Conservation (phyloP, 2,888 invertebrate species). For the Athalia circularis region DNA sequence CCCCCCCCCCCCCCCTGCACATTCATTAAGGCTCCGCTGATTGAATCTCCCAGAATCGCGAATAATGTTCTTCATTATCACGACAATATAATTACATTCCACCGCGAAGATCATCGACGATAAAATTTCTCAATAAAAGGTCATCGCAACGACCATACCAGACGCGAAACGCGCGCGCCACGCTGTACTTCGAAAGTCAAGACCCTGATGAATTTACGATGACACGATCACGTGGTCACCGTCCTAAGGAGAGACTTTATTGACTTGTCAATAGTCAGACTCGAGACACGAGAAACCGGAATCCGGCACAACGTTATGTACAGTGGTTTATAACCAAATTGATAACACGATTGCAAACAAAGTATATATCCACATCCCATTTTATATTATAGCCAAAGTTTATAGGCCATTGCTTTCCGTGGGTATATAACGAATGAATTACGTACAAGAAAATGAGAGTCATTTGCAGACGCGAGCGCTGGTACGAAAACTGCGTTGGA, state of each 20-base stretch:
- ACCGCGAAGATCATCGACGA: not conserved
- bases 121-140: not conserved
- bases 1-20: not conserved
- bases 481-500: not conserved
- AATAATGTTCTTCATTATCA: constrained; percentile 16
- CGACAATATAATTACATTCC: not conserved
- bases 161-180: not conserved
- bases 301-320: not conserved
- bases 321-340: constrained; percentile 3
- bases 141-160: not conserved
- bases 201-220: constrained; percentile 2
- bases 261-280: not conserved
- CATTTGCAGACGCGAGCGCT: no score
- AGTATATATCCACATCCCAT: not conserved
- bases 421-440: not conserved
- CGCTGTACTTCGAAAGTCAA: not conserved
- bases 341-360: constrained; percentile 15
- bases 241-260: not conserved
- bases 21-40: not conserved
- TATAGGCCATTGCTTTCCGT: not conserved
- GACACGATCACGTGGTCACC: not conserved
- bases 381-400: not conserved
- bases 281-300: not conserved
- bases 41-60: constrained; percentile 21
- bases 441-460: not conserved